Base-by-base conservation (phyloP, 2,888 invertebrate species). In the Geotrupes spiniger region DNA sequence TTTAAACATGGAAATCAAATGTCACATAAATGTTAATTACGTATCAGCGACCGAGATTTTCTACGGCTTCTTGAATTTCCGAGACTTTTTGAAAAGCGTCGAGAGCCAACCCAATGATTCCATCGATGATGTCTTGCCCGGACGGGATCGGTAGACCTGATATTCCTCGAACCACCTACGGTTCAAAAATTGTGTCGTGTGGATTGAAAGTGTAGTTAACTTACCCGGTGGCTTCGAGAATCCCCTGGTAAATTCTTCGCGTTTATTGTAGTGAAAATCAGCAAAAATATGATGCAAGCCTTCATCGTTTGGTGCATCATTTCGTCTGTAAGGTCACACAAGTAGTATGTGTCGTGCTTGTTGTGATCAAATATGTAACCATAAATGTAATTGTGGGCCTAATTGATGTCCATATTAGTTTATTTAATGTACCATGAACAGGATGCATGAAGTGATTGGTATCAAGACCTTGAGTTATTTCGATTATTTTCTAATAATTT, bases 61-160 rank as follows among this genome's bases (percentile, higher is more conserved):
- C 31, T 14, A 54, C 21, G 3, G 40, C 41, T 46, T 57, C 66
- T 21, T 58, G 49, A 1, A 62, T 11, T 42, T 63, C 62, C 5
- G 57, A 60, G 25, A 63, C 40, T 12, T 52, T 53, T 21, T 64
- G 66, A 36, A 69, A 57, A 2, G 64, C 41, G 33, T 65, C 65
- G 43, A 69, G 54, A 11, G 64, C 53, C 41, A 62, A 63, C 17
- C 61, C 63, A 16, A 69, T 59, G 3, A 62, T 47, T 15, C 46
- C 56, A 33, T 61, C 58, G 10, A 68, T 57, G 11, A 60, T 33
- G 43, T 66, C 64, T 36, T 54, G 47, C 4, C 45, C 37, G 25
- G 27, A 21, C 14, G 25, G 25, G 27, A 40, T 40, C 8, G 17
- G 17, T 21, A 26, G 14, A 26, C 25, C 33, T 33, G 33, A 33